Evolutionary conservation across 2,113 vertebrate species (phyloP).

Genomic region (Ornithorhynchus anatinus): DNA sequence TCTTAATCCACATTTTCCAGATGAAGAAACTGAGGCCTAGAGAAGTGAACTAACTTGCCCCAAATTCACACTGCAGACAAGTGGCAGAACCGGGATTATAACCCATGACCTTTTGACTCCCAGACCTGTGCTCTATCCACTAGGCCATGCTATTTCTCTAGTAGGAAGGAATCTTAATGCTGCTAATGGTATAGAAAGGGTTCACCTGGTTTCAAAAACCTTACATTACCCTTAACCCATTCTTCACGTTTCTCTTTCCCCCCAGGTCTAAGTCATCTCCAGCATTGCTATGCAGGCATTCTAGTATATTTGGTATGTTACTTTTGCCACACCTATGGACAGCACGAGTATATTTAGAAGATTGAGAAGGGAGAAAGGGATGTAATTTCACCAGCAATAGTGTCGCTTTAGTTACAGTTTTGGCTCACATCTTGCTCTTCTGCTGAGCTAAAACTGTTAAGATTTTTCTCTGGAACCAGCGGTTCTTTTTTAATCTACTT

Average conservation of each 20-base stretch:
- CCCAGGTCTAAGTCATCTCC: neutral
- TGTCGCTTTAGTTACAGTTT: conserved; percentile 14
- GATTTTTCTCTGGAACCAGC: conserved; percentile 35
- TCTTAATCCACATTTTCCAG: too few species aligned
- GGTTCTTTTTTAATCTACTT: conserved; percentile 37
- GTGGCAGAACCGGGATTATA: too few species aligned
- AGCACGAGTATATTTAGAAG: conserved; percentile 12
- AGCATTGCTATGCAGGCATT: neutral
- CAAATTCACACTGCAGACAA: too few species aligned
- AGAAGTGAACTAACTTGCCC: too few species aligned
- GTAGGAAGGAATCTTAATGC: too few species aligned
- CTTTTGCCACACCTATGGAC: neutral
- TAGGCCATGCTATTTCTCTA: too few species aligned
- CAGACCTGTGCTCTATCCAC: too few species aligned
- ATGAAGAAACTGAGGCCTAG: too few species aligned
- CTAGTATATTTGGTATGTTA: conserved; percentile 33
- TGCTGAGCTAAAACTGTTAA: conserved; percentile 5
- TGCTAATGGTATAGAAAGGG: too few species aligned
- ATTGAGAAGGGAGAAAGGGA: too few species aligned
- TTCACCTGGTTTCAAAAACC: conserved; percentile 10
- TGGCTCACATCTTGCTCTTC: conserved; percentile 16
- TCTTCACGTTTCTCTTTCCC: neutral
- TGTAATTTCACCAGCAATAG: neutral
- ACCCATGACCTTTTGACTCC: too few species aligned
- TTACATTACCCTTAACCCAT: neutral